Percentiles rank a stretch among this genome's conserved stretches.
Conservation (phyloP, 1,140 invertebrate species). For the Plectrocnemia conspersa region DNA sequence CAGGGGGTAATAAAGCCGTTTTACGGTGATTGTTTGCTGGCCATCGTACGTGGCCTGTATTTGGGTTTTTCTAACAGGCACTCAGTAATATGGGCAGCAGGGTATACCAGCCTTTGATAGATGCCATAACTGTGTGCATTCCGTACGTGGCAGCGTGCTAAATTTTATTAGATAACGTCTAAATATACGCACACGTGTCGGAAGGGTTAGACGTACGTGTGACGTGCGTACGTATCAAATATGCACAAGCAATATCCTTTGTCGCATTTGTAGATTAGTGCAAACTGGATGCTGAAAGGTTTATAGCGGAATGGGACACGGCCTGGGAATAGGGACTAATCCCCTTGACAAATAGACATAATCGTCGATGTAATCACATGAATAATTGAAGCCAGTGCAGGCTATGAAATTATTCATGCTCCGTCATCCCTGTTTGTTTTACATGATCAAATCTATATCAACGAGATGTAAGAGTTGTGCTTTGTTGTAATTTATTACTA, state of each 20-base stretch:
- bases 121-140: neutral
- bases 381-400: conserved; percentile 30
- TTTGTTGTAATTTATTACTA: no score
- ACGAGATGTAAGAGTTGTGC: no score
- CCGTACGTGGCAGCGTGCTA: neutral
- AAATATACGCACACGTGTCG: neutral
- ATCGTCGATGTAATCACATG: conserved; percentile 35
- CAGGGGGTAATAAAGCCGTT: conserved; percentile 3
- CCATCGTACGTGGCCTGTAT: neutral
- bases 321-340: conserved; percentile 6
- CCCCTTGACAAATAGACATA: conserved; percentile 35
- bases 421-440: conserved; percentile 9
- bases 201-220: neutral
- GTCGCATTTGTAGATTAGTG: neutral
- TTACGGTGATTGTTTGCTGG: conserved; percentile 24
- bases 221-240: neutral
- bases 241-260: no score
- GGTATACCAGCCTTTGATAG: neutral
- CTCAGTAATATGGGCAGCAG: neutral
- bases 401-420: conserved; percentile 25
- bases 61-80: neutral
- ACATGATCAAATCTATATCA: no score
- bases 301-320: conserved; percentile 3
- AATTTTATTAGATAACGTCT: neutral
- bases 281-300: conserved; percentile 17